Base-by-base conservation (phyloP, 2,888 invertebrate species). In the Perizoma flavofasciatum region DNA sequence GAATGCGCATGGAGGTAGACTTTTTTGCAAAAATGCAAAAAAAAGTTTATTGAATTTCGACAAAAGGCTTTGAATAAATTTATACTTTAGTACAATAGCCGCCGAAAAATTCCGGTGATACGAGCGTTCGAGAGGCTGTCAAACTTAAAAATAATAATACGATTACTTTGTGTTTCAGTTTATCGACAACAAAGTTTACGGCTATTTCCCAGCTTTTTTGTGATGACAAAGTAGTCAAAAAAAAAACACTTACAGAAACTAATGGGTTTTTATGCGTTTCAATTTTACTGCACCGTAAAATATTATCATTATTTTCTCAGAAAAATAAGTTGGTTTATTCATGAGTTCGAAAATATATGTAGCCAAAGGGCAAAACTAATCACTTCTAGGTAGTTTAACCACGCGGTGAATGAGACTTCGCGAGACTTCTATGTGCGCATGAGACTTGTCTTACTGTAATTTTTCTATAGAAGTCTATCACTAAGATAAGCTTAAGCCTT, bases 1-100 rank as follows among this genome's bases (percentile, higher is more conserved):
- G 67, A 67, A 67, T 67, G 65, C 67, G 61, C 65, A 65, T 63
- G 56, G 52, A 59, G 43, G 44, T 37, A 48, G 37, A 37, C 1
- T 7, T 37, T 37, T 37, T 37, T 47, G 7, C 8, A 34, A n/a
- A 39, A 53, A 55, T 22, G 22, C 22, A 22, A 22, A 22, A 22
- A 54, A 43, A 49, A 40, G 40, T 41, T 37, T n/a, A n/a, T n/a
- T n/a, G n/a, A n/a, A n/a, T 46, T 56, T 39, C 43, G 10, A 7
- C n/a, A 11, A 10, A 43, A 34, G 43, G n/a, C 50, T 34, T 34
- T 43, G 10, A 5, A 3, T 5, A n/a, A n/a, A n/a, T 5, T 5
- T 35, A 5, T 37, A 6, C 6, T 37, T 7, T 37, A 37, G 7
- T 37, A 37, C 32, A 7, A 9, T 5, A 1, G 33, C 8, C 7